These are phyloP conservation scores for Rhinolophus sinicus DNA, from an alignment of 2,113 vertebrate genomes.

Conservation along the genomic window DNA sequence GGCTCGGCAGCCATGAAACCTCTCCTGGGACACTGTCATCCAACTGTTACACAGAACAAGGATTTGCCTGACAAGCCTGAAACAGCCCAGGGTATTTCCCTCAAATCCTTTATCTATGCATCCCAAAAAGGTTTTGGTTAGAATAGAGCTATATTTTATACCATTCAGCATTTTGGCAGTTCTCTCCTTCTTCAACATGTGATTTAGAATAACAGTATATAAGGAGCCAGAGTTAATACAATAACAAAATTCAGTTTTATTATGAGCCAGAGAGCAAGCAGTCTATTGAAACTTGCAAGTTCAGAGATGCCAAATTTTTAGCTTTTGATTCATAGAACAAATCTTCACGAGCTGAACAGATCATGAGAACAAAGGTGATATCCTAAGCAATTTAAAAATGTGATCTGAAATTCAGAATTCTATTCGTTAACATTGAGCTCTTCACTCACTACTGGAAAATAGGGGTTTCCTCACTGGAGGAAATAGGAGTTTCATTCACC, in stretches of 20 bases:
- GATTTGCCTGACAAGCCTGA: constrained; percentile 75
- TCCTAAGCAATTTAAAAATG: not conserved
- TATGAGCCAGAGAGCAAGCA: not conserved
- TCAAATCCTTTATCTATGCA: constrained; percentile 73
- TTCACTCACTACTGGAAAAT: not conserved
- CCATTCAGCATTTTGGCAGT: not conserved
- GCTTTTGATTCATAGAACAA: not conserved
- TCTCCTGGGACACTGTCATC: constrained; percentile 65
- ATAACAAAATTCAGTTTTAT: not conserved
- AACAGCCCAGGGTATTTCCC: constrained; percentile 39
- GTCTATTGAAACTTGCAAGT: not conserved
- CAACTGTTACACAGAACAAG: constrained; percentile 50
- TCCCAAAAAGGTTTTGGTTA: constrained; percentile 5
- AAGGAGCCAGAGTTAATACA: not conserved
- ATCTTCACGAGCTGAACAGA: not conserved
- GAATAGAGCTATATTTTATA: constrained; percentile 33
- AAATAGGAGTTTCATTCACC: not conserved
- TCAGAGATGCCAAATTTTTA: not conserved
- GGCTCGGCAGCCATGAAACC: constrained; percentile 38
- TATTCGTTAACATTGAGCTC: not conserved
- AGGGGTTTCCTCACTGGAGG: not conserved
- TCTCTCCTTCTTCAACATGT: not conserved
- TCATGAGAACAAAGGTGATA: not conserved
- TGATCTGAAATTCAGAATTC: not conserved
- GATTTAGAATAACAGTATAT: not conserved